Evolutionary conservation across 1,140 invertebrate genomes (phyloP).

Genomic region (Druon quercuslanigerum): DNA sequence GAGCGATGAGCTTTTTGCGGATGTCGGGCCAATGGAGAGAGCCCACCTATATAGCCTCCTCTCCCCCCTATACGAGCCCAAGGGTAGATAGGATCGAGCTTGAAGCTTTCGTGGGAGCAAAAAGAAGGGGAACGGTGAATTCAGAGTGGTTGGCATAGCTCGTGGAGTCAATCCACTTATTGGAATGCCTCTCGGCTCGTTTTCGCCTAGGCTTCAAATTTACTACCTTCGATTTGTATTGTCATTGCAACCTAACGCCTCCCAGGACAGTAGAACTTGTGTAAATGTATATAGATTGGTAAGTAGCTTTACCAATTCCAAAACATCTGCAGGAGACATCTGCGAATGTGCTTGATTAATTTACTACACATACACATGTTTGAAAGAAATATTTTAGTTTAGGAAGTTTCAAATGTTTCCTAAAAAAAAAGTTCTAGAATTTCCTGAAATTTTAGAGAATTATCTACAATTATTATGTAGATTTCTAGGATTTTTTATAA

Average conservation of each 20-base stretch:
- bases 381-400: too few relatives aligned
- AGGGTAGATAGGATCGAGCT: conserved; percentile 19
- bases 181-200: conserved; percentile 63
- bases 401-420: too few relatives aligned
- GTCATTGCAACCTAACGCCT: conserved; percentile 55
- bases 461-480: too few relatives aligned
- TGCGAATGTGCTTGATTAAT: too few relatives aligned
- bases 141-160: conserved; percentile 33
- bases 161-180: conserved; percentile 67
- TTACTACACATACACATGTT: too few relatives aligned
- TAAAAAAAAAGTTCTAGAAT: too few relatives aligned
- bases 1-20: conserved; percentile 58
- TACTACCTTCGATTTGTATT: conserved; percentile 64
- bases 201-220: conserved; percentile 56
- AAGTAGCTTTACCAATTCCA: background rate
- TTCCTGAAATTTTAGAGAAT: too few relatives aligned
- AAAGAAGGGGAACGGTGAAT: conserved; percentile 28
- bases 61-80: background rate
- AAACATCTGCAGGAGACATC: background rate
- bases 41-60: conserved; percentile 24
- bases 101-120: conserved; percentile 15
- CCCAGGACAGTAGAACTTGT: conserved; percentile 51
- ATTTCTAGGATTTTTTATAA: too few relatives aligned
- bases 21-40: conserved; percentile 43
- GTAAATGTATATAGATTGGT: conserved; percentile 30